Conservation (phyloP, 2,113 vertebrate species). For the Nesoenas mayeri region DNA sequence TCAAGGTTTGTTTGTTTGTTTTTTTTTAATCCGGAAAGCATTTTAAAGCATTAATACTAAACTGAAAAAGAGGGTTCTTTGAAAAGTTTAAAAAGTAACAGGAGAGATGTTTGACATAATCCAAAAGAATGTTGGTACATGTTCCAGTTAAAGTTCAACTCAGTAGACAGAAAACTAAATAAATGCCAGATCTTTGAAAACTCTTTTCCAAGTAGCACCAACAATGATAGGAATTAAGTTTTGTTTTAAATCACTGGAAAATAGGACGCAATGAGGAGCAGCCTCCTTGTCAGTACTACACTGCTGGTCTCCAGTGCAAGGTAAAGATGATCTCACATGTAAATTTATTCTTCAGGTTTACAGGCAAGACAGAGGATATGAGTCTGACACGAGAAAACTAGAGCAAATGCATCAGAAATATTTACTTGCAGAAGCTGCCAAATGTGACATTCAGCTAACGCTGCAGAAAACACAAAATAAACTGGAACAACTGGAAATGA, state of each 20-base stretch:
- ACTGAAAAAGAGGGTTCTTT: neutral
- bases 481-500: constrained; percentile 87
- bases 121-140: neutral
- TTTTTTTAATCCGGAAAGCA: neutral
- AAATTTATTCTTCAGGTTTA: constrained; percentile 77
- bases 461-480: constrained; percentile 86
- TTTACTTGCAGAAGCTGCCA: constrained; percentile 83
- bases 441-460: constrained; percentile 83
- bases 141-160: neutral
- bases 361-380: constrained; percentile 78
- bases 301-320: neutral
- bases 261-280: neutral
- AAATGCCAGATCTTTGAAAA: neutral
- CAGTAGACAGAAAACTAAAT: neutral
- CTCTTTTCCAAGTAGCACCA: neutral
- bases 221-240: neutral
- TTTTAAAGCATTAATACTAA: neutral
- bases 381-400: constrained; percentile 82
- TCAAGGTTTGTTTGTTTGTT: neutral
- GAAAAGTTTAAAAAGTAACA: neutral
- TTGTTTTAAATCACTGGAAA: neutral
- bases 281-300: neutral
- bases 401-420: constrained; percentile 90
- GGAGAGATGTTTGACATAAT: neutral
- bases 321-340: neutral